phyloP scores from a whole-genome alignment of 2,888 invertebrate species.

The Epistrophe eligans region DNA sequence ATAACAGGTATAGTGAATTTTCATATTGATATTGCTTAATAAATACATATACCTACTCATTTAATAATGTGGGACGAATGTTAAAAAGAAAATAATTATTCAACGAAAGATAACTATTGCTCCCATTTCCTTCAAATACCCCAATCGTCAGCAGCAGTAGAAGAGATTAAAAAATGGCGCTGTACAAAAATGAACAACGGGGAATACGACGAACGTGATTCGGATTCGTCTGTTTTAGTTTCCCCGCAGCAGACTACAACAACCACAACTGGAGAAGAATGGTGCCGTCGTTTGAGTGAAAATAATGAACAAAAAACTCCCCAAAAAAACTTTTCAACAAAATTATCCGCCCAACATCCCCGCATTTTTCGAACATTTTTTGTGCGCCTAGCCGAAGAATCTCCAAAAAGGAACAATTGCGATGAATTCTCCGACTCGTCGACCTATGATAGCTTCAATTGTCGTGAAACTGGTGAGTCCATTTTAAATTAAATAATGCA shows the following conservation, averaged over 20 bases:
- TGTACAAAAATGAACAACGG: constrained; percentile 71
- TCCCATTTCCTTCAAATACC: constrained; percentile 65
- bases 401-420: constrained; percentile 67
- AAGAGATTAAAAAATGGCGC: constrained; percentile 76
- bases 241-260: constrained; percentile 64
- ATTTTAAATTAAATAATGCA: neutral
- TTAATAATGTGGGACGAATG: constrained; percentile 51
- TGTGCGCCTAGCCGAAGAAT: constrained; percentile 73
- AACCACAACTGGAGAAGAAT: constrained; percentile 61
- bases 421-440: constrained; percentile 74
- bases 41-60: constrained; percentile 4
- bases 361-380: constrained; percentile 36
- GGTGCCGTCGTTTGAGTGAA: constrained; percentile 61
- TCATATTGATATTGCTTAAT: constrained; percentile 46
- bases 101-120: constrained; percentile 74
- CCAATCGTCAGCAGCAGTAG: constrained; percentile 70
- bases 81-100: constrained; percentile 71
- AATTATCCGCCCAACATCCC: constrained; percentile 40
- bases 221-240: constrained; percentile 26
- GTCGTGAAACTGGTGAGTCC: constrained; percentile 78
- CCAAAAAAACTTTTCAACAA: constrained; percentile 45
- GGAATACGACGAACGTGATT: constrained; percentile 50
- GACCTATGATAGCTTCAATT: constrained; percentile 78
- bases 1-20: constrained; percentile 70
- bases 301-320: constrained; percentile 49